These are phyloP conservation scores for Anolis carolinensis DNA, from an alignment of 2,113 vertebrate genomes.

Conservation along the genomic window DNA sequence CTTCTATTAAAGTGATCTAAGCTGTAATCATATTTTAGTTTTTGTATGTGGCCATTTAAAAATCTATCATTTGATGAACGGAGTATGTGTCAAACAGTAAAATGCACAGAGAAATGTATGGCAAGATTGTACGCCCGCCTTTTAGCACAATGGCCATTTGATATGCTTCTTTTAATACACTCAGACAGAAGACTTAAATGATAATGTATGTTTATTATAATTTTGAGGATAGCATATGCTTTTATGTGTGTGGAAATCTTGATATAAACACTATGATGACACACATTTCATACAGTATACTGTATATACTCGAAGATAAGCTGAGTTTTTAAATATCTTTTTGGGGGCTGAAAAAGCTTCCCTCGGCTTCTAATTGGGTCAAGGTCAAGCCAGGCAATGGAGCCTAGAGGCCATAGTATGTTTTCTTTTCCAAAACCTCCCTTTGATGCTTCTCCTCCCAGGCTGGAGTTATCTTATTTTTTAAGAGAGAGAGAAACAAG, in stretches of 20 bases:
- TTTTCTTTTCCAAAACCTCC: too few relatives aligned
- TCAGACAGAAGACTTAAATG: neutral
- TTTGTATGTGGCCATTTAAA: constrained; percentile 34
- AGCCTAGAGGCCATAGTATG: too few relatives aligned
- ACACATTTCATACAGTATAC: constrained; percentile 1
- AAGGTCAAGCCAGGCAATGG: too few relatives aligned
- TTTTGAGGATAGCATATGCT: constrained; percentile 29
- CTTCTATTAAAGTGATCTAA: neutral
- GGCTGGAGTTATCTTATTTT: too few relatives aligned
- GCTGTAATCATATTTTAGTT: neutral
- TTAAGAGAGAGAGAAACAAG: too few relatives aligned
- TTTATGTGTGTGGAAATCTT: constrained; percentile 25
- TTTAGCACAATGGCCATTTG: constrained; percentile 33
- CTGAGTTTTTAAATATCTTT: too few relatives aligned
- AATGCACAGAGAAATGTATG: neutral
- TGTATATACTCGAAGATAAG: too few relatives aligned
- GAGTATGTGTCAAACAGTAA: neutral
- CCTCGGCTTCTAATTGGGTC: too few relatives aligned
- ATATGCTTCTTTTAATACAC: neutral
- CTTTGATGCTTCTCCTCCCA: too few relatives aligned
- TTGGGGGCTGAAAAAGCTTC: too few relatives aligned
- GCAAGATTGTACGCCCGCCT: constrained; percentile 50
- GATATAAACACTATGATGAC: constrained; percentile 17
- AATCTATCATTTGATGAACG: neutral
- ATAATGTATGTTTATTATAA: constrained; percentile 54